Conservation (phyloP, 1,140 invertebrate species). For the Melitaea cinxia region DNA sequence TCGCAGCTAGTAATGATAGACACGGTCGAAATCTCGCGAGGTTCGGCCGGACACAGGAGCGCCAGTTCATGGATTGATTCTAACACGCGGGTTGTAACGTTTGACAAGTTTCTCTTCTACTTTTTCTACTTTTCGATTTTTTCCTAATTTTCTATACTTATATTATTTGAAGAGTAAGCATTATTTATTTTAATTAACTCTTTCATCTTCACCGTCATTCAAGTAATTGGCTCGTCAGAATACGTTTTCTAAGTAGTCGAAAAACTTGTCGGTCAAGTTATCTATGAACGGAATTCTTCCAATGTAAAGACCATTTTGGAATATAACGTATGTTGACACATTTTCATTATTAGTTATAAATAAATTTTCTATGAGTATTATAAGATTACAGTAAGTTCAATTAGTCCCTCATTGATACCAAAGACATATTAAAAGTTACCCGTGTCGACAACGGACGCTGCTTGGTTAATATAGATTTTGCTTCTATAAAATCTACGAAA, state of each 20-base stretch:
- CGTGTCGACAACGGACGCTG: background rate
- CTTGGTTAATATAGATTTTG: background rate
- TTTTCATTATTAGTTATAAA: no score
- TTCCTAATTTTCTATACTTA: background rate
- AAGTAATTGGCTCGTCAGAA: background rate
- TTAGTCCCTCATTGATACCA: background rate
- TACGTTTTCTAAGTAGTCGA: background rate
- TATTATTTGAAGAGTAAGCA: no score
- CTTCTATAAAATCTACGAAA: background rate
- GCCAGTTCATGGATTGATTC: background rate
- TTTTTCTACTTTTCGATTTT: background rate
- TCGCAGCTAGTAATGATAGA: background rate
- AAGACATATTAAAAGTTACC: background rate
- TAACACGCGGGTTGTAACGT: constrained; percentile 7
- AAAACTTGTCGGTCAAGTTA: background rate
- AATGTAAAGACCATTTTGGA: background rate
- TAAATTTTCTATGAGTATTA: no score
- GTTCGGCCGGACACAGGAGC: constrained; percentile 1
- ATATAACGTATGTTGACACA: background rate
- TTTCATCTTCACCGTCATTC: background rate
- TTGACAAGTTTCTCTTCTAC: constrained; percentile 1
- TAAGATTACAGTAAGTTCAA: background rate
- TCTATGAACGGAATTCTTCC: no score
- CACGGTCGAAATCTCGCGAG: background rate
- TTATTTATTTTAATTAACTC: background rate